Evolutionary conservation across 2,113 vertebrate species (phyloP).

Genomic region (Odontesthes bonariensis): DNA sequence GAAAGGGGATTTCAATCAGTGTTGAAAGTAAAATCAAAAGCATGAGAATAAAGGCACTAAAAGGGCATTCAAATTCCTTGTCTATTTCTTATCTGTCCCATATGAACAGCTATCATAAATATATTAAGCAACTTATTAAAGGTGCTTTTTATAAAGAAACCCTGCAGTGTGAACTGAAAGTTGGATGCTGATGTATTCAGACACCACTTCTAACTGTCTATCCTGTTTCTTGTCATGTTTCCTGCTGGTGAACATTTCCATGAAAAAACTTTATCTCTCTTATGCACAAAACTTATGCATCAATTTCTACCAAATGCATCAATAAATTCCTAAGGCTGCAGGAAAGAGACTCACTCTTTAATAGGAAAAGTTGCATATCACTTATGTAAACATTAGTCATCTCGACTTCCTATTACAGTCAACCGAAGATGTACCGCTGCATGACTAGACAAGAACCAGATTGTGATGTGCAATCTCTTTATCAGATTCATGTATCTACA

Average conservation of each 20-base stretch:
- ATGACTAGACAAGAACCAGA: too few relatives aligned
- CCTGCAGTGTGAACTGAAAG: background rate
- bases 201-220: background rate
- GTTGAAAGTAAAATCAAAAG: too few relatives aligned
- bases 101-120: too few relatives aligned
- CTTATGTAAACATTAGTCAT: conserved; percentile 41
- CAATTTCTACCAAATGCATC: background rate
- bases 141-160: background rate
- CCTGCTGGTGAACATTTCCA: background rate
- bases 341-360: background rate
- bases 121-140: too few relatives aligned
- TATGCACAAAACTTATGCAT: background rate
- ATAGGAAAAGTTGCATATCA: background rate
- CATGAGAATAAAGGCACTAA: too few relatives aligned
- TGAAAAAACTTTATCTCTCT: background rate
- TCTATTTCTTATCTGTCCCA: too few relatives aligned
- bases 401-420: background rate
- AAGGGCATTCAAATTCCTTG: too few relatives aligned
- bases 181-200: background rate
- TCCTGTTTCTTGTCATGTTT: background rate
- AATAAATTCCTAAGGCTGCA: background rate
- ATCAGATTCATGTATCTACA: background rate
- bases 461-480: background rate
- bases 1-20: too few relatives aligned
- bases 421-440: background rate